Percentiles rank a stretch among this genome's conserved stretches.
Conservation (phyloP, 2,888 invertebrate genomes). For the Kuschelorhynchus macadamiae region DNA sequence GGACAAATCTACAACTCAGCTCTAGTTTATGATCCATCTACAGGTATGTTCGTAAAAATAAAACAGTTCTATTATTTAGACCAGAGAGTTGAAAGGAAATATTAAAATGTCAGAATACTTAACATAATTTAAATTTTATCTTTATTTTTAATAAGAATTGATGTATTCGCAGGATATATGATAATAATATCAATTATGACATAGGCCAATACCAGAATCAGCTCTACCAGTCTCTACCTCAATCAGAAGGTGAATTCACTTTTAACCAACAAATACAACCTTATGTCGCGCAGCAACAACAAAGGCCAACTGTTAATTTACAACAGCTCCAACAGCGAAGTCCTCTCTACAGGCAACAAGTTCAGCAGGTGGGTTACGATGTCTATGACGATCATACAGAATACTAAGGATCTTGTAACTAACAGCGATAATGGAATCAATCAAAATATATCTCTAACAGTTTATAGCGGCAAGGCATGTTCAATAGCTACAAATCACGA, state of each 20-base stretch:
- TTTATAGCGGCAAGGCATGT: conserved; percentile 3
- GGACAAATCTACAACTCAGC: conserved; percentile 82
- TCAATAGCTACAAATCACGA: not conserved
- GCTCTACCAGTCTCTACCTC: conserved; percentile 82
- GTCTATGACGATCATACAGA: conserved; percentile 52
- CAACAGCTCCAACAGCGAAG: conserved; percentile 72
- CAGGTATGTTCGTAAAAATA: no score
- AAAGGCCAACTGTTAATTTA: conserved; percentile 68
- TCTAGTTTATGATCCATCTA: conserved; percentile 81
- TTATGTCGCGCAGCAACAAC: conserved; percentile 73
- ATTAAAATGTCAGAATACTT: no score
- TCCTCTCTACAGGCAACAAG: conserved; percentile 66
- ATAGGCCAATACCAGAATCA: conserved; percentile 81
- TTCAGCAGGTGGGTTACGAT: conserved; percentile 52
- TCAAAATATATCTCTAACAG: not conserved
- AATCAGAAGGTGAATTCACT: conserved; percentile 79
- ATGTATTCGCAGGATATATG: no score
- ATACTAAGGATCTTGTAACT: conserved; percentile 51
- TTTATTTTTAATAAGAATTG: no score
- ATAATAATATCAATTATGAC: no score
- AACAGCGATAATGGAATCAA: conserved; percentile 15
- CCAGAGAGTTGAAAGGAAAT: no score
- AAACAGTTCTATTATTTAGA: no score
- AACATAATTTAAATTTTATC: no score
- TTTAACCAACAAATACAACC: conserved; percentile 83